These are phyloP conservation scores for Chelidonichthys spinosus DNA, from an alignment of 2,797 vertebrate genomes.

Conservation along the genomic window DNA sequence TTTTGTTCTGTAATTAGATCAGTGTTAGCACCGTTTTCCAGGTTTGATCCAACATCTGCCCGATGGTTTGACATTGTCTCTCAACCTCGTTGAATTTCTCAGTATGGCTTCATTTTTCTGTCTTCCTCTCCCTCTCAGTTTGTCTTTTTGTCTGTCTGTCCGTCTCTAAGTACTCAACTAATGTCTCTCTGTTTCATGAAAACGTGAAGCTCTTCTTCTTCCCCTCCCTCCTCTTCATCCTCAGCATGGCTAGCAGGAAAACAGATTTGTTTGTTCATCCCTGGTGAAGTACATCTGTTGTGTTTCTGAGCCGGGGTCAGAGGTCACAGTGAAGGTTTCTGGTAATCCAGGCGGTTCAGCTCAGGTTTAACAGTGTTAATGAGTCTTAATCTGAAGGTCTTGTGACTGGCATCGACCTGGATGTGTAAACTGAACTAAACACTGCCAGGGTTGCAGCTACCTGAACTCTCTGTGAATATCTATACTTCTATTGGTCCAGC, in stretches of 20 bases:
- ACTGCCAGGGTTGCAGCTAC: not conserved
- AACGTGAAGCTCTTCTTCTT: not conserved
- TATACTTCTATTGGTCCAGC: not conserved
- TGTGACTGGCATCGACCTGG: conserved; percentile 36
- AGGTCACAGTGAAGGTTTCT: conserved; percentile 35
- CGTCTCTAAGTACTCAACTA: not conserved
- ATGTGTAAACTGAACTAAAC: conserved; percentile 16
- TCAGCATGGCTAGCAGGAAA: not conserved
- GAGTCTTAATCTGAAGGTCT: conserved; percentile 56
- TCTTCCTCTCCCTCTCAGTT: not conserved
- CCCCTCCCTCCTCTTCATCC: conserved; percentile 1
- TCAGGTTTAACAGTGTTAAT: conserved; percentile 35
- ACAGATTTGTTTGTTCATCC: conserved; percentile 7
- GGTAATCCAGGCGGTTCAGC: conserved; percentile 37
- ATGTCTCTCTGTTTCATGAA: not conserved
- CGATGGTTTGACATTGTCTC: not conserved
- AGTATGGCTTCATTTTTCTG: not conserved
- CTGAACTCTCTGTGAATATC: not conserved
- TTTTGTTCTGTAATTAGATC: conserved; percentile 18
- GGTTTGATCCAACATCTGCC: conserved; percentile 24
- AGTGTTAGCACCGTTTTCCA: not conserved
- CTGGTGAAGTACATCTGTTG: not conserved
- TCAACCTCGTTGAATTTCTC: not conserved
- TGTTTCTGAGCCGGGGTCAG: conserved; percentile 6
- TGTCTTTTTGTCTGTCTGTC: not conserved